Percentiles rank a stretch among this genome's conserved stretches.
Conservation (phyloP, 1,140 invertebrate species). For the Trachymyrmex cornetzi region DNA sequence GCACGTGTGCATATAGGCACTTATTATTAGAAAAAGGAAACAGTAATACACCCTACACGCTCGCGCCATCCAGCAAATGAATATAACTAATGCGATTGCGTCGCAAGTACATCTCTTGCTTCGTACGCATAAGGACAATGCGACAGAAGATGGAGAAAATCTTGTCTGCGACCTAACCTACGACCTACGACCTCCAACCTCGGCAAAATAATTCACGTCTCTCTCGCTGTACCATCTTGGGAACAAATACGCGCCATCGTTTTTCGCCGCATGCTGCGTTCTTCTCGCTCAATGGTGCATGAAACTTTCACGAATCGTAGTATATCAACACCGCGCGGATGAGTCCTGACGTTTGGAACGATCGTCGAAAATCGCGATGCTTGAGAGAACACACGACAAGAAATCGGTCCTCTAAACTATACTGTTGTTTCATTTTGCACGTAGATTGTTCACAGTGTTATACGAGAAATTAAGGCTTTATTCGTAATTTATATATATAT, state of each 20-base stretch:
- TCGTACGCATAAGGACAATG: slow-evolving; percentile 20
- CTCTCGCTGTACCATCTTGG: background rate
- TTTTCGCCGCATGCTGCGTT: slow-evolving; percentile 37
- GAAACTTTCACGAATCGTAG: slow-evolving; percentile 59
- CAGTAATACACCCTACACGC: background rate
- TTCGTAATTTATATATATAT: background rate
- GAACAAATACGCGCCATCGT: slow-evolving; percentile 58
- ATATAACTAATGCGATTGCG: slow-evolving; percentile 42
- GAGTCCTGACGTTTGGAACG: slow-evolving; percentile 20
- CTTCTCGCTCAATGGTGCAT: slow-evolving; percentile 56
- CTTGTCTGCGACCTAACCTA: background rate
- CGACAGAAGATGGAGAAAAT: background rate
- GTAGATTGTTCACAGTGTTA: background rate
- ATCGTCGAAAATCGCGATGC: slow-evolving; percentile 46
- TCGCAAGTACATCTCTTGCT: slow-evolving; percentile 10
- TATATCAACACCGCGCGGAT: slow-evolving; percentile 23
- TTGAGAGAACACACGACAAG: background rate
- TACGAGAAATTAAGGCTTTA: background rate
- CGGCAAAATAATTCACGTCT: slow-evolving; percentile 53
- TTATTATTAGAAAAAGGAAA: background rate
- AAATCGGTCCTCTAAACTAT: background rate
- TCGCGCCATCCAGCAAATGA: background rate
- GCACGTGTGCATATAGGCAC: too few species aligned
- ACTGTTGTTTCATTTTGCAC: background rate
- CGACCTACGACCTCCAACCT: slow-evolving; percentile 9